Base-by-base conservation (phyloP, 2,113 vertebrate species). In the Xiphophorus couchianus region DNA sequence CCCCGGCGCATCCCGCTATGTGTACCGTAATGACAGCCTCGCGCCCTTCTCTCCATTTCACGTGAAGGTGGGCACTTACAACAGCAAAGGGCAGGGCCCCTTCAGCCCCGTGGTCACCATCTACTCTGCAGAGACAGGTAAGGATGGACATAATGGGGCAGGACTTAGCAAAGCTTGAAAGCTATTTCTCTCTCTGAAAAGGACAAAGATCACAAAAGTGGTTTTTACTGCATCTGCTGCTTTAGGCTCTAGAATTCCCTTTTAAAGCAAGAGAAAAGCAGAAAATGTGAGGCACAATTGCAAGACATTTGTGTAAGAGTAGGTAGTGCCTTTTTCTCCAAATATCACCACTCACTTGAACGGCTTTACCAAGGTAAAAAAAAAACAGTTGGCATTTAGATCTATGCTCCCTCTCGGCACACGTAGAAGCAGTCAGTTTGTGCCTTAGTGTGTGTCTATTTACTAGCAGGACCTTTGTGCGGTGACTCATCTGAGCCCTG, bases 41-140 rank as follows among this genome's bases (percentile, higher is more conserved):
- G 62, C 94, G 9, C 96, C 97, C 30, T 98, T 98, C 75, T 96
- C 96, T 0, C 96, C 96, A 0, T 98, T 97, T 30, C 95, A 97
- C 78, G 96, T 97, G 74, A 97, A 97, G 82, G 97, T 98, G 60
- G 97, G 97, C 5, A 96, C 96, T 58, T 98, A 97, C 81, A 98
- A 98, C 91, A 96, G 96, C 85, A 97, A 97, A 89, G 97, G 97
- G 2, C 96, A 98, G 89, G 97, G 97, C 15, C 96, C 97, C 0
- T 98, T 98, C 86, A 98, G 97, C 82, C 91, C 96, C 0, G 95
- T 96, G 76, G 89, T 95, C 77, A 97, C 96, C 1, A 96, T 98
- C 69, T 97, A 95, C 90, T 98, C 96, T 3, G 97, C 97, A 4
- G 97, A 99, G 88, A 96, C 95, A 89, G 97, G 97, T 98, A 91